Evolutionary conservation across 2,113 vertebrate genomes (phyloP), one percentile per base, ranked within the genome.

Genomic region (Eolophus roseicapilla): DNA sequence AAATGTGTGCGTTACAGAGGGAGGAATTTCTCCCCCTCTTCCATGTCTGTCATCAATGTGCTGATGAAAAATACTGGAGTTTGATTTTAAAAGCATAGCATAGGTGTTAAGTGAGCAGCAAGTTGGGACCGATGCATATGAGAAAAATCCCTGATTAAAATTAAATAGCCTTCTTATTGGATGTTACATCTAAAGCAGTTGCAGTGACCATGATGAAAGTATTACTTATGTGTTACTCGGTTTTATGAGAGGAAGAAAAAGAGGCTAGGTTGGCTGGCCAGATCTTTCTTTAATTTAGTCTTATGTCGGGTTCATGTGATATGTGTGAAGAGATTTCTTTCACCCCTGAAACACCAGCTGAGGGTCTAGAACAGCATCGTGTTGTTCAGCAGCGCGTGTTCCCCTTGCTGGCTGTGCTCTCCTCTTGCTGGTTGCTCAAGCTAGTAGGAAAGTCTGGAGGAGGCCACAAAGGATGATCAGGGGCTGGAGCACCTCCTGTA

Each of bases 71-170:
- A 69, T 62, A n/a, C 10, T 33, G 28, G 52, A 86, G 39, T 65
- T 81, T 37, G 41, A 74, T 46, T 88, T 6, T 0, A 43, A 77
- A 78, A 81, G 83, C 80, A 59, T 5, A 77, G 7, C 19, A 46
- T 62, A 74, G 49, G 64, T 90, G 55, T 82, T 93, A 92, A 93
- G 73, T 47, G 73, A 95, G 88, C 73, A 88, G 62, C 65, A 81
- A 75, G 77, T 6, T 88, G 75, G n/a, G 86, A 77, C 83, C 49
- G 44, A 37, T n/a, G 39, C 1, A 1, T 46, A 10, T 29, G 65
- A 82, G 73, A 71, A 67, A 88, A 77, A 84, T 68, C 0, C 0
- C 47, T 55, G 64, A 59, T 88, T 81, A 87, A 46, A 90, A 82
- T 92, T n/a, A 84, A 91, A 60, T 59, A 46, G 8, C 65, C 62